These are phyloP conservation scores for Nephotettix cincticeps DNA, from an alignment of 1,140 invertebrate genomes.

Conservation along the genomic window DNA sequence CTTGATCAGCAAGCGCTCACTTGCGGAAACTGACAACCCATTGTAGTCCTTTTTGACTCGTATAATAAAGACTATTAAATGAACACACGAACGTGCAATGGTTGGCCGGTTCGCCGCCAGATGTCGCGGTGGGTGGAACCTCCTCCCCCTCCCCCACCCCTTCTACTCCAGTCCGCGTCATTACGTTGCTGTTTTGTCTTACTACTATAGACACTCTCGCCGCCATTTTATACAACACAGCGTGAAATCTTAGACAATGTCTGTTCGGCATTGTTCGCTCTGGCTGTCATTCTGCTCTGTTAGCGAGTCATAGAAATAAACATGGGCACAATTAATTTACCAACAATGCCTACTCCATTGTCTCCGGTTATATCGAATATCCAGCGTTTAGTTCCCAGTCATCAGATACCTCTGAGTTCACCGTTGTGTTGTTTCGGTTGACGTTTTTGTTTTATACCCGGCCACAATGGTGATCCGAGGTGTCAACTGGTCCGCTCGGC, in stretches of 20 bases:
- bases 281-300: background rate
- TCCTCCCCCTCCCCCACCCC: no score
- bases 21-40: background rate
- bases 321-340: constrained; percentile 4
- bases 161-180: no score
- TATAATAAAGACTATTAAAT: constrained; percentile 11
- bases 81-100: background rate
- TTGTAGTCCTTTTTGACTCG: background rate
- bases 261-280: background rate
- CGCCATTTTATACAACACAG: constrained; percentile 7
- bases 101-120: background rate
- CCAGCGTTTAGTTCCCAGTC: background rate
- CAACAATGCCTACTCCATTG: background rate
- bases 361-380: background rate
- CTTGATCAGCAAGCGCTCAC: background rate
- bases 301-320: background rate
- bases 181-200: no score
- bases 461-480: no score
- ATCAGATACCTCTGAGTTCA: background rate
- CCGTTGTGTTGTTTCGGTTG: background rate
- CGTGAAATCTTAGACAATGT: constrained; percentile 12
- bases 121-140: constrained; percentile 6
- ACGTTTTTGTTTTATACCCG: no score
- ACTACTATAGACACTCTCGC: background rate
- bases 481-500: no score